Conservation (phyloP, 2,888 invertebrate species). For the Scaptomyza reducta region DNA sequence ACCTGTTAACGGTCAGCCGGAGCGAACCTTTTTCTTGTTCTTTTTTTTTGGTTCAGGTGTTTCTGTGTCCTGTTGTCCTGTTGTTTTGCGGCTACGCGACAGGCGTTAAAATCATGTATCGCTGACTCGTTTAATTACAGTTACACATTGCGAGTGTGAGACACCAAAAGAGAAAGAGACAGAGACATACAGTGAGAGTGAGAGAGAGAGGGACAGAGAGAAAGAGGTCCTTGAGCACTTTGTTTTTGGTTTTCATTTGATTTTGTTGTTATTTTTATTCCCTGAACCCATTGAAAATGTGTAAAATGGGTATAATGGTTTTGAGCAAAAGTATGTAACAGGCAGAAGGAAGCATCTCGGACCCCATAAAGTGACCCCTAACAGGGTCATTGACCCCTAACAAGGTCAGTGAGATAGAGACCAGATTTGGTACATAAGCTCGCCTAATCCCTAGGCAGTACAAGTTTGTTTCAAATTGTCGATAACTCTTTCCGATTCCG, state of each 20-base stretch:
- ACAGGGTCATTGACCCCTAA: too few species aligned
- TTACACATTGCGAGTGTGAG: conserved; percentile 53
- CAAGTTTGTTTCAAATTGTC: too few species aligned
- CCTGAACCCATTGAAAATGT: too few species aligned
- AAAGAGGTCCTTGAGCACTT: not conserved
- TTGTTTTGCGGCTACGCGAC: conserved; percentile 59
- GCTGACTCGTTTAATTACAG: conserved; percentile 79
- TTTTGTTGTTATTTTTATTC: too few species aligned
- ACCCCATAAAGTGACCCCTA: too few species aligned
- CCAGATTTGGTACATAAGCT: too few species aligned
- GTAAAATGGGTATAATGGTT: too few species aligned
- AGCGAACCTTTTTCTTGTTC: conserved; percentile 8
- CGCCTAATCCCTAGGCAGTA: too few species aligned
- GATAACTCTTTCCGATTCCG: too few species aligned
- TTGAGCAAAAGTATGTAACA: too few species aligned
- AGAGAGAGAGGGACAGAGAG: not conserved
- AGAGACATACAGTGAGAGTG: not conserved
- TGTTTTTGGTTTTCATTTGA: conserved; percentile 19
- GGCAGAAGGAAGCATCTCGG: too few species aligned
- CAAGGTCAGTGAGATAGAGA: too few species aligned
- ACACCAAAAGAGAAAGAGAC: not conserved
- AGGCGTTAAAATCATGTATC: conserved; percentile 79
- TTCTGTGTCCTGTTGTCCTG: conserved; percentile 5
- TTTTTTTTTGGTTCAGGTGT: conserved; percentile 48
- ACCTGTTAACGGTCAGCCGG: conserved; percentile 58